phyloP scores from a whole-genome alignment of 2,888 invertebrate genomes.

The Tuberolachnus salignus region DNA sequence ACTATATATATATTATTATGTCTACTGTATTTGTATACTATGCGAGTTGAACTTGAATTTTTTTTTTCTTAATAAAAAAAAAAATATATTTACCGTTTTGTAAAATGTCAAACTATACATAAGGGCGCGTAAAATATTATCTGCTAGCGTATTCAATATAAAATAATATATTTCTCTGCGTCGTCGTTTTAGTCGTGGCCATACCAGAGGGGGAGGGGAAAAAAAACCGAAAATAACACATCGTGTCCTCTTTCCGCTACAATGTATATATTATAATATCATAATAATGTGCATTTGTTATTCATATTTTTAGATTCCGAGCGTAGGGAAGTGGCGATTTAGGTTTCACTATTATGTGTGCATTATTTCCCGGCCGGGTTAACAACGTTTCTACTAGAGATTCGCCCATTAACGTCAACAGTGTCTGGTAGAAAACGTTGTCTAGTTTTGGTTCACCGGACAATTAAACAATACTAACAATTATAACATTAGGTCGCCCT shows the following conservation, averaged over 20 bases:
- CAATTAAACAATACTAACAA: no score
- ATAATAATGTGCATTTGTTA: conserved; percentile 38
- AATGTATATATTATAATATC: conserved; percentile 11
- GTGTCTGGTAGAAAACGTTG: no score
- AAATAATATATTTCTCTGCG: conserved; percentile 29
- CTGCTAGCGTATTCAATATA: conserved; percentile 20
- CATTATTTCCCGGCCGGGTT: no score
- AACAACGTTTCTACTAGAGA: no score
- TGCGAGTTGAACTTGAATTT: not conserved
- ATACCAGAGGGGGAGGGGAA: not conserved
- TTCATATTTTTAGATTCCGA: conserved; percentile 26
- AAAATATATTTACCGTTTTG: conserved; percentile 7
- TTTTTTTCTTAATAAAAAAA: not conserved
- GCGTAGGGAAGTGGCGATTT: no score
- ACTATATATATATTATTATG: not conserved
- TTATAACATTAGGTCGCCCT: no score
- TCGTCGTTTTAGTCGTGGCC: not conserved
- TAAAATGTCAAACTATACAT: conserved; percentile 33
- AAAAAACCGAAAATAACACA: conserved; percentile 19
- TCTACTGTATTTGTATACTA: no score
- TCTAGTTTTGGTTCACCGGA: no score
- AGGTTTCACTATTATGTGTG: no score
- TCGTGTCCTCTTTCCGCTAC: conserved; percentile 27
- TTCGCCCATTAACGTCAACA: no score
- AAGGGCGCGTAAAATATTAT: conserved; percentile 33